phyloP scores from a whole-genome alignment of 1,140 invertebrate genomes.

The Pseudoatta argentina region DNA sequence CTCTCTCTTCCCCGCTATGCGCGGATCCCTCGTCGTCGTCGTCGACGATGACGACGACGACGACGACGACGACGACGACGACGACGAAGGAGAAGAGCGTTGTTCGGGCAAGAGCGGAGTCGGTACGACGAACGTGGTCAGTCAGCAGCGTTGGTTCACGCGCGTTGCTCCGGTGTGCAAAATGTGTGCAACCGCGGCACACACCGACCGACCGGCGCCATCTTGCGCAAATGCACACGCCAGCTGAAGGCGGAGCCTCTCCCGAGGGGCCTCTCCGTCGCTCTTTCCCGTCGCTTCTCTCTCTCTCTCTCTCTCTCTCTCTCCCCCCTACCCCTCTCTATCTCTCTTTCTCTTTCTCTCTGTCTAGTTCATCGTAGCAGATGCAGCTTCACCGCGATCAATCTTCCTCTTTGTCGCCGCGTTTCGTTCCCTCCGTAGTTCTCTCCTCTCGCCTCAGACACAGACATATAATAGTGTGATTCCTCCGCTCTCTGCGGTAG shows the following conservation, averaged over 20 bases:
- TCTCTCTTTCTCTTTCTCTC: background rate
- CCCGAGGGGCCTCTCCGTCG: constrained; percentile 75
- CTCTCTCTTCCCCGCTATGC: background rate
- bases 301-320: constrained; percentile 10
- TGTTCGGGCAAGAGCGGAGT: background rate
- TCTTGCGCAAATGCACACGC: constrained; percentile 85
- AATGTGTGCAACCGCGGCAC: constrained; percentile 58
- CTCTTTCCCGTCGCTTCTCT: constrained; percentile 69
- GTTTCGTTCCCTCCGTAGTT: constrained; percentile 9
- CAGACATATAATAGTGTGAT: background rate
- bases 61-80: constrained; percentile 19
- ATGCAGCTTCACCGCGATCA: constrained; percentile 78
- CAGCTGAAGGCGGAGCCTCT: constrained; percentile 85
- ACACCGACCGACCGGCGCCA: constrained; percentile 78
- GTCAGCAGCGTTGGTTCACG: constrained; percentile 12
- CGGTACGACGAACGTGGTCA: constrained; percentile 10
- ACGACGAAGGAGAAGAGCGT: constrained; percentile 50
- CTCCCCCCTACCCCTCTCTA: background rate
- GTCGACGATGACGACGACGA: background rate
- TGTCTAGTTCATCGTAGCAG: constrained; percentile 50
- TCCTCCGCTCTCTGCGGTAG: constrained; percentile 41
- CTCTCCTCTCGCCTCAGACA: constrained; percentile 10
- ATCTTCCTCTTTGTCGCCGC: constrained; percentile 69
- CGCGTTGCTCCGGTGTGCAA: constrained; percentile 52
- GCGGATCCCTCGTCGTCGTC: background rate